A percentile compares a stretch with the other conserved stretches of the same genome.
Conservation (phyloP, 92 coral and sea anemone genomes). For the Palythoa grandiflora region DNA sequence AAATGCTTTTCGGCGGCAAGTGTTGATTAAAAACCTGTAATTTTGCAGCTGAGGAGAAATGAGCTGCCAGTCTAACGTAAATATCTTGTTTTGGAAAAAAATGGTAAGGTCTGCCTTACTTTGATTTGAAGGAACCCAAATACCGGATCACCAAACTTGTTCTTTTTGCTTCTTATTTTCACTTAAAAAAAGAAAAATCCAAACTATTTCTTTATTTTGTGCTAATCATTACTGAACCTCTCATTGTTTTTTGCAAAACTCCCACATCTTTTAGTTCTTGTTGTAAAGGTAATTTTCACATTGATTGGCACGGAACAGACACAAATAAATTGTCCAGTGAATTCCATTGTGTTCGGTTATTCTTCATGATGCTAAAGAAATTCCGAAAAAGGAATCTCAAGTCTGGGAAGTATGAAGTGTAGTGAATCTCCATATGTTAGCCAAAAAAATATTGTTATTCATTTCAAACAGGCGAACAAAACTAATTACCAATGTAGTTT, state of each 20-base stretch:
- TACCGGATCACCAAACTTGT: neutral
- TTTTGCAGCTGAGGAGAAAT: constrained; percentile 25
- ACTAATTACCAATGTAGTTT: neutral
- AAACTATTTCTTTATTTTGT: no score
- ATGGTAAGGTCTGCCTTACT: neutral
- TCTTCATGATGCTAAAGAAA: neutral
- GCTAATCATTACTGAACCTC: no score
- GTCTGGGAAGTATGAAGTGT: neutral
- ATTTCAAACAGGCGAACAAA: neutral
- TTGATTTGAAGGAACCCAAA: neutral
- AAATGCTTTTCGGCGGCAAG: neutral
- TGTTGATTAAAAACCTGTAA: constrained; percentile 12
- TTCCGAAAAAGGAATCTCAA: neutral
- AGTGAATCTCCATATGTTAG: neutral
- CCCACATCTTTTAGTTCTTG: neutral
- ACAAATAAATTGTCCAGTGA: neutral
- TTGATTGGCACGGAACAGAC: neutral
- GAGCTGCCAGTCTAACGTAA: neutral
- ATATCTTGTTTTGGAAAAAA: neutral
- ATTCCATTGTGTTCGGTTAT: no score
- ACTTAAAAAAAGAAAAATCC: no score
- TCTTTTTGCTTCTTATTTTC: no score
- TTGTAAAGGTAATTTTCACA: neutral
- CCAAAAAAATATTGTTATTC: neutral
- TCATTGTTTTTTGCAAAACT: neutral